Evolutionary conservation across 2,888 invertebrate genomes (phyloP).

Genomic region (Cheilosia pagana): DNA sequence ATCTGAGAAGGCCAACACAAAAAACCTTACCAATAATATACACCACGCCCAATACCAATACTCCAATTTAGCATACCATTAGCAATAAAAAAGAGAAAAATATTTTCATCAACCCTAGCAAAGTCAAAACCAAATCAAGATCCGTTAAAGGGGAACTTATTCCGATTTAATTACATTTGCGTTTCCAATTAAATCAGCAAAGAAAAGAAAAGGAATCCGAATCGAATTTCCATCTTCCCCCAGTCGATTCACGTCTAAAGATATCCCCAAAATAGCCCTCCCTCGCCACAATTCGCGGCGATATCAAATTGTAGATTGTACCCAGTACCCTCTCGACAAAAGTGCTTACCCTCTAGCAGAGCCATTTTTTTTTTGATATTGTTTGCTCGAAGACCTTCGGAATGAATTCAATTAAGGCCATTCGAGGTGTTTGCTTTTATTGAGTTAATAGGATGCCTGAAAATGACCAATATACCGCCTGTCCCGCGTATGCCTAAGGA

Average conservation of each 20-base stretch:
- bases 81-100: slow-evolving; percentile 6
- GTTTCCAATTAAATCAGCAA: slow-evolving; percentile 48
- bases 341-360: background rate
- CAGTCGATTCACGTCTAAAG: slow-evolving; percentile 39
- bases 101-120: slow-evolving; percentile 10
- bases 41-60: background rate
- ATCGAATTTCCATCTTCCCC: slow-evolving; percentile 55
- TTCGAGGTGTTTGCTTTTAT: slow-evolving; percentile 71
- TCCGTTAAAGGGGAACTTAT: slow-evolving; percentile 62
- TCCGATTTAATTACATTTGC: slow-evolving; percentile 69
- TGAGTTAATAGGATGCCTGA: slow-evolving; percentile 67
- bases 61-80: background rate
- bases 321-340: background rate
- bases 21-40: background rate
- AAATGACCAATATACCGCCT: slow-evolving; percentile 56
- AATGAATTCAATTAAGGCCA: slow-evolving; percentile 70
- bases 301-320: slow-evolving; percentile 43
- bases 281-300: slow-evolving; percentile 11
- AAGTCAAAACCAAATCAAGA: slow-evolving; percentile 38
- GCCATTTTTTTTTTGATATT: slow-evolving; percentile 26
- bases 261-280: slow-evolving; percentile 25
- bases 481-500: background rate
- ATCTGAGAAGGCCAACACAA: slow-evolving; percentile 17
- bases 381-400: slow-evolving; percentile 29
- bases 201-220: slow-evolving; percentile 4